Evolutionary conservation across 1,140 invertebrate genomes (phyloP).

Genomic region (Chironomus tepperi): DNA sequence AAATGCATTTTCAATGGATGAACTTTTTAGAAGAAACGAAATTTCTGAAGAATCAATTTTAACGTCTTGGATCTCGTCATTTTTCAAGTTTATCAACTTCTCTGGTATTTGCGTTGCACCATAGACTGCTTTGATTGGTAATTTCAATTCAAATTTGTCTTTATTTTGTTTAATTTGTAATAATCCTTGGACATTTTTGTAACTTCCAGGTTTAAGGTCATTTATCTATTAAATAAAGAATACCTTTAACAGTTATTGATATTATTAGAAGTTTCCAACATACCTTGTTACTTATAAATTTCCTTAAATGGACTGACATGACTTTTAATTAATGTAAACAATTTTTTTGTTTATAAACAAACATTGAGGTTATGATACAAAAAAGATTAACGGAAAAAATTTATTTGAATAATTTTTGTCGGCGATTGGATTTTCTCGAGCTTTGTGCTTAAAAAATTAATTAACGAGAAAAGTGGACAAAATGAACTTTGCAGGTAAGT

Average conservation of each 20-base stretch:
- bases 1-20: background rate
- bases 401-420: background rate
- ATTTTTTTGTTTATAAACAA: background rate
- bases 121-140: background rate
- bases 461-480: background rate
- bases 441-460: background rate
- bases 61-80: background rate
- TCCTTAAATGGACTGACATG: background rate
- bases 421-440: background rate
- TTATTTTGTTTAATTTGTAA: background rate
- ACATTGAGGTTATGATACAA: background rate
- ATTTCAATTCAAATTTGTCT: background rate
- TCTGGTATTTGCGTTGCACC: background rate
- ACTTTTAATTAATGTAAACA: background rate
- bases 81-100: background rate
- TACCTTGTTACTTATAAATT: background rate
- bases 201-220: background rate
- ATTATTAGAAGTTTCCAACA: background rate
- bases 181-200: background rate
- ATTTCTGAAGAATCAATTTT: background rate
- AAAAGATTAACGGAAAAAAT: background rate
- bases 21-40: background rate
- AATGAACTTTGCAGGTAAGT: slow-evolving; percentile 4
- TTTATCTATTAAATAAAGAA: background rate
- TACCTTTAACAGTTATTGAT: background rate